Conservation (phyloP, 1,140 invertebrate species). For the Drosophila pectinifera region DNA sequence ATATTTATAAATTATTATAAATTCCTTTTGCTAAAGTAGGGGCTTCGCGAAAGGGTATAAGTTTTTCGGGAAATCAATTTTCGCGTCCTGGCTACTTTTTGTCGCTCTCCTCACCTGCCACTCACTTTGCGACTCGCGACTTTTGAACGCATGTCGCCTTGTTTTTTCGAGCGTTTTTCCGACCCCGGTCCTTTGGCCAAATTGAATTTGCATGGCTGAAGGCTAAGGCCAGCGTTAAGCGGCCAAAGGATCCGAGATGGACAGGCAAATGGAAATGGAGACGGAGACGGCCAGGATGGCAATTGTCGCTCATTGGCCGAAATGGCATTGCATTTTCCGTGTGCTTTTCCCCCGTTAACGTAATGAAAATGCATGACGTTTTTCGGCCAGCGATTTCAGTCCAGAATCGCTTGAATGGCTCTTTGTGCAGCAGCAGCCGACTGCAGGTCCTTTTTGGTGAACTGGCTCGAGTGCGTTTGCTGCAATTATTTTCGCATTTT, state of each 20-base stretch:
- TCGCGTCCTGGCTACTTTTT: background rate
- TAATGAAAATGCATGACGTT: slow-evolving; percentile 69
- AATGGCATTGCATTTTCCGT: slow-evolving; percentile 52
- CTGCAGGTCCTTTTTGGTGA: slow-evolving; percentile 6
- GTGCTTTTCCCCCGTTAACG: slow-evolving; percentile 42
- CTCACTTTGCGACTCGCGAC: slow-evolving; percentile 58
- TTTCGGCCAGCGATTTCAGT: slow-evolving; percentile 11
- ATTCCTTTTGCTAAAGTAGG: no score
- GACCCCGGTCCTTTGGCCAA: slow-evolving; percentile 44
- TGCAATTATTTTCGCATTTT: slow-evolving; percentile 79
- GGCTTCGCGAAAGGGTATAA: background rate
- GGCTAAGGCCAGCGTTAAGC: slow-evolving; percentile 65
- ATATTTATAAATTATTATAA: no score
- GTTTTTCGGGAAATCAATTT: slow-evolving; percentile 5
- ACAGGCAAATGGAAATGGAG: slow-evolving; percentile 9
- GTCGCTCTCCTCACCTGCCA: slow-evolving; percentile 58
- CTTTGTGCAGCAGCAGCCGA: slow-evolving; percentile 15
- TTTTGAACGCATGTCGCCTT: slow-evolving; percentile 68
- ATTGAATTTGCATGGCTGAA: slow-evolving; percentile 77
- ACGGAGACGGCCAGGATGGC: slow-evolving; percentile 29
- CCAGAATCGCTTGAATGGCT: slow-evolving; percentile 5
- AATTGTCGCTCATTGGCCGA: slow-evolving; percentile 67
- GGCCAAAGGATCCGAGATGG: slow-evolving; percentile 19
- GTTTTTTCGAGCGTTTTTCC: slow-evolving; percentile 52
- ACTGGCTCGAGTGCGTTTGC: slow-evolving; percentile 43